Conservation (phyloP, 2,797 vertebrate genomes). For the Lithobates pipiens region DNA sequence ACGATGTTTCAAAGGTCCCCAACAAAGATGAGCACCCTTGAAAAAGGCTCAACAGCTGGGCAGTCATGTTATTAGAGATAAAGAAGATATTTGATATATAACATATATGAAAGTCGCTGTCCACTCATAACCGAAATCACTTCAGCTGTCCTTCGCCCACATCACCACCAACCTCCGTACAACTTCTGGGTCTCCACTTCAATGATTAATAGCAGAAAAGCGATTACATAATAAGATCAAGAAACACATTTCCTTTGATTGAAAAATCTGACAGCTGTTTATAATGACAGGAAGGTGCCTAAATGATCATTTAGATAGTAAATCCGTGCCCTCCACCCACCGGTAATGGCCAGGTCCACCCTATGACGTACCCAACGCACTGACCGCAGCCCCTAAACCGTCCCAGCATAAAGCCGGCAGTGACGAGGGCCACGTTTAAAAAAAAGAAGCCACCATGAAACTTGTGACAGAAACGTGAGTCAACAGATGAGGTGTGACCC, state of each 20-base stretch:
- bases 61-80: no score
- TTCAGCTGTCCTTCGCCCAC: no score
- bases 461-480: constrained; percentile 17
- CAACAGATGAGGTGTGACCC: constrained; percentile 31
- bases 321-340: not conserved
- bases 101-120: no score
- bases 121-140: no score
- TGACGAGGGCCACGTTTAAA: constrained; percentile 9
- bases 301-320: not conserved
- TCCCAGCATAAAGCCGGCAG: not conserved
- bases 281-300: not conserved
- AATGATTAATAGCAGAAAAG: not conserved
- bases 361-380: constrained; percentile 18
- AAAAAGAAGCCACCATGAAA: constrained; percentile 14
- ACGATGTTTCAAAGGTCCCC: no score
- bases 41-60: no score
- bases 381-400: not conserved
- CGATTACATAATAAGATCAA: not conserved
- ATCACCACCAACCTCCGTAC: no score
- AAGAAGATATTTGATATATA: no score
- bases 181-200: no score
- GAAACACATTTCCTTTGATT: not conserved
- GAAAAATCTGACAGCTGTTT: not conserved
- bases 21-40: no score
- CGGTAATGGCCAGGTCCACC: constrained; percentile 16